Conservation (phyloP, 1,140 invertebrate species). For the Ganaspis sp. region DNA sequence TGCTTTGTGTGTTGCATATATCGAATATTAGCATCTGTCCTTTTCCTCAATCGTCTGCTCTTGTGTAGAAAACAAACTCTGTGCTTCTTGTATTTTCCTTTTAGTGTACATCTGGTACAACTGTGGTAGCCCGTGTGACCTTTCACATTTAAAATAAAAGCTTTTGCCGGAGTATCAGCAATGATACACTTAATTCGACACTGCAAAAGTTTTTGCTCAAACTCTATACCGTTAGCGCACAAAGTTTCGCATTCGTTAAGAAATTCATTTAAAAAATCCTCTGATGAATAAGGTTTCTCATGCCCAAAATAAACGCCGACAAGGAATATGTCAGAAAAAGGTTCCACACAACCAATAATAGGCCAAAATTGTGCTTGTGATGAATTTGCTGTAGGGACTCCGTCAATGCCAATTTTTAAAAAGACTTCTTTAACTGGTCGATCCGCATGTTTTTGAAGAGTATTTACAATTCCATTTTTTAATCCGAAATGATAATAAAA, state of each 20-base stretch:
- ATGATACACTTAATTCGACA: conserved; percentile 32
- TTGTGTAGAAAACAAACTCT: background rate
- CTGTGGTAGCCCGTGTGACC: conserved; percentile 40
- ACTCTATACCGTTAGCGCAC: conserved; percentile 33
- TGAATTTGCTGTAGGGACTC: background rate
- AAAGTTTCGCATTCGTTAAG: conserved; percentile 35
- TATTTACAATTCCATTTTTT: conserved; percentile 17
- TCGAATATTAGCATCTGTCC: background rate
- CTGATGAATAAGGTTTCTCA: conserved; percentile 34
- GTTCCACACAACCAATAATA: conserved; percentile 38
- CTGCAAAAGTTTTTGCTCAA: conserved; percentile 10
- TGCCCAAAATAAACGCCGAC: conserved; percentile 42
- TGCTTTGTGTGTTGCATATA: background rate
- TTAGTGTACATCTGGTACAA: conserved; percentile 40
- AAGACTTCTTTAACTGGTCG: conserved; percentile 29
- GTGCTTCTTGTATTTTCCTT: conserved; percentile 5
- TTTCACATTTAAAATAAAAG: conserved; percentile 41
- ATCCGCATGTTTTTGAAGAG: conserved; percentile 12
- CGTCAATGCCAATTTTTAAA: conserved; percentile 35
- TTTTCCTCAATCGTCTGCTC: background rate
- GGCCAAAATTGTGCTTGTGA: conserved; percentile 35
- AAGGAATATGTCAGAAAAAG: background rate
- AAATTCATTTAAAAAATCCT: conserved; percentile 38
- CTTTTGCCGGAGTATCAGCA: conserved; percentile 48
- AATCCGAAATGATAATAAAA: conserved; percentile 40